phyloP scores from a whole-genome alignment of 1,140 invertebrate species.

The Gryon sp. region DNA sequence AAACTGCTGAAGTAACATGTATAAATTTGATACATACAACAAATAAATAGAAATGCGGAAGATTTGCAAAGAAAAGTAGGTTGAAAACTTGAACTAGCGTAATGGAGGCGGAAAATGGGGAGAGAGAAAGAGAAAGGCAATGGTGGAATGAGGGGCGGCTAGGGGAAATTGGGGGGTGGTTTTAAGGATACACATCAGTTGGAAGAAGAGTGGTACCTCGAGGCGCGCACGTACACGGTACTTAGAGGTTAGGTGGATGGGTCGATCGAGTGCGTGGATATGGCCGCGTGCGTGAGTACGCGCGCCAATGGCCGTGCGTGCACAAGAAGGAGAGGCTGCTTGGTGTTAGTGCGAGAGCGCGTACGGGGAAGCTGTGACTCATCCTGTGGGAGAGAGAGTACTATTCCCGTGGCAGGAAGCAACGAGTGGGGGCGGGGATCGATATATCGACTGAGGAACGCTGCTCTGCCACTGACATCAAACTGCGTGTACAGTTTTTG shows the following conservation, averaged over 20 bases:
- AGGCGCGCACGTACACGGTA: constrained; percentile 34
- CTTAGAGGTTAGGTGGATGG: constrained; percentile 62
- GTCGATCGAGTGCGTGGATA: constrained; percentile 74
- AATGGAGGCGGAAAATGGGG: too few species aligned
- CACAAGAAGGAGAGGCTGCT: constrained; percentile 51
- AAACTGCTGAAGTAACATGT: too few species aligned
- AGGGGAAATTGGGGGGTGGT: constrained; percentile 14
- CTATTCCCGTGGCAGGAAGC: constrained; percentile 79
- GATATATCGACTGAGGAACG: constrained; percentile 80
- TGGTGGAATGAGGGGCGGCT: constrained; percentile 65
- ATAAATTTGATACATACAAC: too few species aligned
- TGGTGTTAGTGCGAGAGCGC: constrained; percentile 49
- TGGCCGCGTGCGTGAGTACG: constrained; percentile 66
- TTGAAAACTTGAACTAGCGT: too few species aligned
- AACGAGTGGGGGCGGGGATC: constrained; percentile 77
- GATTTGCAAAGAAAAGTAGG: too few species aligned
- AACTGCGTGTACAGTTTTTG: constrained; percentile 73
- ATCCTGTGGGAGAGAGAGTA: constrained; percentile 77
- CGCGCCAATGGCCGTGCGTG: constrained; percentile 67
- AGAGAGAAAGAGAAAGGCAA: too few species aligned
- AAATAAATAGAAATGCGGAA: too few species aligned
- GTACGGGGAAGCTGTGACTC: constrained; percentile 79
- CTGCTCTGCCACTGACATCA: constrained; percentile 70
- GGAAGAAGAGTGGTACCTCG: constrained; percentile 25
- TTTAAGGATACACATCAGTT: constrained; percentile 21